Evolutionary conservation across 2,888 invertebrate species (phyloP).

Genomic region (Malacosoma neustria): DNA sequence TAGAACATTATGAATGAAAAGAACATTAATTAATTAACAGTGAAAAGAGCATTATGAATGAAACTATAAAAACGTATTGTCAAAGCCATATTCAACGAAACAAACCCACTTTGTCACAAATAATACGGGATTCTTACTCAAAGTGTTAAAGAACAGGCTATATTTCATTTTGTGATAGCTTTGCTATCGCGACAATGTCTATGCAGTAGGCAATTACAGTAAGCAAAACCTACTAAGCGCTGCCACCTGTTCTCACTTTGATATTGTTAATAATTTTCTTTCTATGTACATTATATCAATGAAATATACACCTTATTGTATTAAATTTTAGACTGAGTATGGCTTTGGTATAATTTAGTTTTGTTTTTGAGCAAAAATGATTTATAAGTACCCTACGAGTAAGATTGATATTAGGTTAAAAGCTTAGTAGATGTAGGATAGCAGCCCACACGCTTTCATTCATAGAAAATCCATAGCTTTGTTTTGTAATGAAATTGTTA

Average conservation of each 20-base stretch:
- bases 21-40: too few relatives aligned
- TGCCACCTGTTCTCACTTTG: conserved; percentile 58
- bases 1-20: too few relatives aligned
- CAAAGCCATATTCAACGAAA: not conserved
- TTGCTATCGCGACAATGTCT: conserved; percentile 43
- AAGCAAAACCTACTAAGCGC: conserved; percentile 49
- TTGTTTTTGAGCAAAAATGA: too few relatives aligned
- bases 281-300: conserved; percentile 9
- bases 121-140: not conserved
- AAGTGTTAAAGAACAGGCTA: conserved; percentile 12
- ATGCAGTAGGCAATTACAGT: conserved; percentile 59
- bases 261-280: conserved; percentile 52
- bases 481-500: conserved; percentile 68
- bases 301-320: conserved; percentile 20
- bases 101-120: not conserved
- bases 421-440: conserved; percentile 44
- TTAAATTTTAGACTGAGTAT: conserved; percentile 21
- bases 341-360: too few relatives aligned
- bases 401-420: too few relatives aligned
- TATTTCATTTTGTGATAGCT: conserved; percentile 42
- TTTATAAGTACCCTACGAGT: too few relatives aligned
- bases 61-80: too few relatives aligned
- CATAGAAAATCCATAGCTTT: conserved; percentile 56
- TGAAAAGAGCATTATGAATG: too few relatives aligned
- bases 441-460: conserved; percentile 63